Evolutionary conservation across 2,797 vertebrate genomes (phyloP).

Genomic region (Pseudochirops corinnae): DNA sequence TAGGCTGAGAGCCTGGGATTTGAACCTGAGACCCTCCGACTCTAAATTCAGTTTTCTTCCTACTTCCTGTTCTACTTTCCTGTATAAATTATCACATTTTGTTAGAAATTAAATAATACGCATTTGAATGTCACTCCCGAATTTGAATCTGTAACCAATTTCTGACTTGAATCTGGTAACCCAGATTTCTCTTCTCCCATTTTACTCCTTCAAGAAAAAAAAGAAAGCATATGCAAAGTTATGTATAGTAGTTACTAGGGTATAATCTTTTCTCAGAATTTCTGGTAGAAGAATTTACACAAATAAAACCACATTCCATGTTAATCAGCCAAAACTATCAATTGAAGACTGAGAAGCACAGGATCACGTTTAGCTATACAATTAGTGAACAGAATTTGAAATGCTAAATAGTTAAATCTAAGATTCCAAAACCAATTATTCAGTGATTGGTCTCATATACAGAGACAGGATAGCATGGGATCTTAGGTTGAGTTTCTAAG

Average conservation of each 20-base stretch:
- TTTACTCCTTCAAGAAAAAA: neutral
- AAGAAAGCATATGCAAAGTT: neutral
- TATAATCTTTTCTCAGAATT: neutral
- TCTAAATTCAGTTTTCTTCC: neutral
- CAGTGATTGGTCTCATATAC: neutral
- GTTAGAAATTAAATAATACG: neutral
- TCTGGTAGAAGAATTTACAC: neutral
- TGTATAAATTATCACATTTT: neutral
- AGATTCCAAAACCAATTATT: conserved; percentile 23
- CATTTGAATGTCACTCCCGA: neutral
- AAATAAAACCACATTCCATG: neutral
- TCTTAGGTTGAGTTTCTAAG: conserved; percentile 19
- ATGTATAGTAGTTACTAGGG: neutral
- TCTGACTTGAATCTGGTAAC: neutral
- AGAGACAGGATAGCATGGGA: neutral
- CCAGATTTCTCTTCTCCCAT: neutral
- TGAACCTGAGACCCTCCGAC: neutral
- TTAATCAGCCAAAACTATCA: neutral
- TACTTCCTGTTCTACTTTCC: neutral
- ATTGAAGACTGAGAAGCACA: conserved; percentile 20
- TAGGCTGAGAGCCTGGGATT: neutral
- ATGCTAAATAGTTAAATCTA: conserved; percentile 29
- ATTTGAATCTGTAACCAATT: neutral
- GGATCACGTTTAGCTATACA: conserved; percentile 16
- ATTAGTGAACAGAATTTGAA: conserved; percentile 26